Base-by-base conservation (phyloP, 2,888 invertebrate genomes). In the Tholera decimalis region DNA sequence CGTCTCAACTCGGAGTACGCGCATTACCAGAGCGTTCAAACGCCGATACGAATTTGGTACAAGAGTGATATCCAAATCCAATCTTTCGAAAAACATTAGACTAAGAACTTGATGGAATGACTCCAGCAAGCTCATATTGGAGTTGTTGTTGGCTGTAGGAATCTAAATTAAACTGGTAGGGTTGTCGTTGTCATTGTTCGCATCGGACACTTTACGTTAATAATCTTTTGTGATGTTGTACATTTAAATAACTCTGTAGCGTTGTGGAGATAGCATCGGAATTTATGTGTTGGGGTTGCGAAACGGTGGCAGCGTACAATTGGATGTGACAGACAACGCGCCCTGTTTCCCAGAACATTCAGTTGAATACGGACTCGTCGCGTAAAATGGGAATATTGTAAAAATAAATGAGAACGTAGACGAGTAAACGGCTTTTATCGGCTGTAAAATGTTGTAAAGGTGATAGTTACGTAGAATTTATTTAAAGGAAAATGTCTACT, bases 271-370 rank as follows among this genome's bases (percentile, higher is more conserved):
- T 91, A 91, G 76, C 86, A 90, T 91, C 90, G 85, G 84, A 89
- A 91, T 91, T 89, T 89, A 91, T 91, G 90, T 86, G 84, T 80
- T 84, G 79, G 85, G 86, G 88, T 87, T 86, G 84, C 84, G 82
- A 84, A 87, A 85, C 81, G 78, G 85, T 85, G 82, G 83, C 83
- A 77, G 83, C 75, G 80, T 82, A 89, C 88, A 88, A 90, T 91
- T 89, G 88, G 85, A 88, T 87, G 89, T 90, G 91, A 90, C 91
- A 91, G 88, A 83, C 85, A 83, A 82, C 88, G 83, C 82, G 67
- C 78, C 73, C 79, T 62, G 84, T 83, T 89, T 86, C 85, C 83
- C 85, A 85, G 88, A 88, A 86, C 83, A 70, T 82, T 82, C 81
- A 79, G 77, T 83, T 69, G 77, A 83, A 85, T 81, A 82, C 84